A percentile compares a stretch with the other conserved stretches of the same genome.
Conservation (phyloP, 2,797 vertebrate species). For the Acanthornis magna region DNA sequence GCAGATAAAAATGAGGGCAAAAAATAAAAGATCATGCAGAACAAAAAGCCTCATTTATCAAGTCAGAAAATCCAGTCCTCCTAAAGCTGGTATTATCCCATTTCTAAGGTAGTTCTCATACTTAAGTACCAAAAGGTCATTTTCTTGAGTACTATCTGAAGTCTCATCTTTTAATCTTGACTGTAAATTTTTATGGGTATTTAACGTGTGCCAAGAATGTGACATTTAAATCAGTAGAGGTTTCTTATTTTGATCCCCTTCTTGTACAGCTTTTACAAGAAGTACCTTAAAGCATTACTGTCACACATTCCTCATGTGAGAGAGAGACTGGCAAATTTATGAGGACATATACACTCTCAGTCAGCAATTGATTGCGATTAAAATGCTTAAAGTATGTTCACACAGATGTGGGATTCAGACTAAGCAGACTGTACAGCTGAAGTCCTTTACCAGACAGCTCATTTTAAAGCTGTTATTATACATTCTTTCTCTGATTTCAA, state of each 20-base stretch:
- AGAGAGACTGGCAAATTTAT: conserved; percentile 25
- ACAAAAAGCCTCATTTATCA: background rate
- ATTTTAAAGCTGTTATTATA: conserved; percentile 42
- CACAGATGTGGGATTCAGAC: conserved; percentile 8
- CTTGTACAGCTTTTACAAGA: conserved; percentile 26
- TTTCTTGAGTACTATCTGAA: conserved; percentile 16
- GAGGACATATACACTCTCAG: background rate
- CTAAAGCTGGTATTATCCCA: background rate
- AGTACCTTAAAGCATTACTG: background rate
- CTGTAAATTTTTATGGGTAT: conserved; percentile 28
- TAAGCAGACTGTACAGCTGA: background rate
- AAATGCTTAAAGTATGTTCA: conserved; percentile 17
- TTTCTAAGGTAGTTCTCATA: background rate
- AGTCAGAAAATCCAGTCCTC: background rate
- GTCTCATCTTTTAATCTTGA: conserved; percentile 15
- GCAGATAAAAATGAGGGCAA: background rate
- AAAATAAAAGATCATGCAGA: background rate
- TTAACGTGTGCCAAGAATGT: conserved; percentile 27
- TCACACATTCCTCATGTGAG: background rate
- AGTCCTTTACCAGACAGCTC: background rate
- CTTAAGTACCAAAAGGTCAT: background rate
- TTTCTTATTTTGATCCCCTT: conserved; percentile 33
- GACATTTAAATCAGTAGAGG: conserved; percentile 23
- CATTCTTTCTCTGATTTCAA: background rate
- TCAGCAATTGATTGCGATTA: background rate